phyloP scores from a whole-genome alignment of 2,113 vertebrate genomes.

The Pitta sordida region DNA sequence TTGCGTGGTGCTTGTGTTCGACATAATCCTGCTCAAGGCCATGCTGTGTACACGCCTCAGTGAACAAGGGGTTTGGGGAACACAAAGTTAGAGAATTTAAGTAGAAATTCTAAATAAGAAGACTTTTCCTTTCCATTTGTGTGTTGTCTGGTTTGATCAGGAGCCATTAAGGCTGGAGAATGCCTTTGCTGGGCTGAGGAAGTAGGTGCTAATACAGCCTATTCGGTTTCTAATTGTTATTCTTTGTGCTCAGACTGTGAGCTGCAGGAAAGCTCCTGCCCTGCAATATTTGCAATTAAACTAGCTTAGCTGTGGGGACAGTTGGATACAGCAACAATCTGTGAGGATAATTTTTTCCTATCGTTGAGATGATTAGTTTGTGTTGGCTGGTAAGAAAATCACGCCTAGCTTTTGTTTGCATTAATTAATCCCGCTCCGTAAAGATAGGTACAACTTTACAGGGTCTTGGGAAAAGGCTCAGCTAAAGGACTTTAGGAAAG shows the following conservation, averaged over 20 bases:
- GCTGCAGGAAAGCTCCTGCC: not conserved
- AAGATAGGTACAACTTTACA: not conserved
- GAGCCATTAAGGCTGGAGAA: not conserved
- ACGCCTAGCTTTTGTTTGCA: not conserved
- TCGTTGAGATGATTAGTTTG: not conserved
- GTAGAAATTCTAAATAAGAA: not conserved
- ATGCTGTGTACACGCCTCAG: not conserved
- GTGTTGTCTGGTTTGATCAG: not conserved
- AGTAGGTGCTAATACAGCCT: not conserved
- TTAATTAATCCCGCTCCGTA: not conserved
- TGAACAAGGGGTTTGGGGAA: not conserved
- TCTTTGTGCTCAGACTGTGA: not conserved
- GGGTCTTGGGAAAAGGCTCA: not conserved
- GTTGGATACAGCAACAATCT: not conserved
- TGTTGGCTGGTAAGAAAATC: not conserved
- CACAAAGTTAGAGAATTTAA: not conserved
- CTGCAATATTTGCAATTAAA: not conserved
- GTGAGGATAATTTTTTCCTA: not conserved
- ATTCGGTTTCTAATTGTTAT: not conserved
- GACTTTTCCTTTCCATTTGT: not conserved
- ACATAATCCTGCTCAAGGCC: not conserved
- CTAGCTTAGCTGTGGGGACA: not conserved
- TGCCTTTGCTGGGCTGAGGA: not conserved
- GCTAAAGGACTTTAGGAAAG: not conserved
- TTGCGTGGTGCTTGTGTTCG: not conserved